Evolutionary conservation across 2,888 invertebrate genomes (phyloP), one percentile per base, ranked within the genome.

Genomic region (Polydrusus tereticollis): DNA sequence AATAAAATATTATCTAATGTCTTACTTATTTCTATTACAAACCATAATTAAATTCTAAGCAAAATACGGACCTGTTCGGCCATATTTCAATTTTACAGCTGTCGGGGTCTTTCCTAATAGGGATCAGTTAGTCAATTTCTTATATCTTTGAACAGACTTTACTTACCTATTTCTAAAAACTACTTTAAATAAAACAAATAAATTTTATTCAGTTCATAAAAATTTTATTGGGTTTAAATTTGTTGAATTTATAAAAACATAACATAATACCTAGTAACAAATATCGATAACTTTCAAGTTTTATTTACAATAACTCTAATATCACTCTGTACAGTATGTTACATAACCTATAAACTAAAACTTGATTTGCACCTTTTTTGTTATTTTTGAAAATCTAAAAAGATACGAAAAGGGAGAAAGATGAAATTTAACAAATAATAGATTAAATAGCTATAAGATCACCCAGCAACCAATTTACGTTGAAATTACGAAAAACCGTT

Each of bases 191-290:
- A 16, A 55, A 55, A 29, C 52, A 2, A 55, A 33, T 18, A 55
- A 29, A 55, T 16, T 6, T 16, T 18, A 55, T 55, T 64, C 52
- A 70, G 60, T 77, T 75, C 74, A 81, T 80, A 79, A 79, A 79
- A 78, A 78, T 78, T 82, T 82, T 82, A 81, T 81, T 80, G 81
- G 78, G 78, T 82, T 83, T 82, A 82, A 82, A 83, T 83, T 83
- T 82, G 79, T 82, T 82, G 81, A 84, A 83, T 84, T 83, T 83
- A 83, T 83, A 83, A 85, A 83, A 85, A 84, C 84, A 84, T 84
- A 85, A 84, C 84, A 83, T 82, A 84, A 83, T 83, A 36, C 68
- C 68, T 68, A 82, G 81, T 83, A 84, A 84, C 84, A 84, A 83
- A 84, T 83, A 82, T 82, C 77, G 78, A 81, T 81, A 82, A 81